phyloP scores from a whole-genome alignment of 2,113 vertebrate species.

The Rallus limicola region DNA sequence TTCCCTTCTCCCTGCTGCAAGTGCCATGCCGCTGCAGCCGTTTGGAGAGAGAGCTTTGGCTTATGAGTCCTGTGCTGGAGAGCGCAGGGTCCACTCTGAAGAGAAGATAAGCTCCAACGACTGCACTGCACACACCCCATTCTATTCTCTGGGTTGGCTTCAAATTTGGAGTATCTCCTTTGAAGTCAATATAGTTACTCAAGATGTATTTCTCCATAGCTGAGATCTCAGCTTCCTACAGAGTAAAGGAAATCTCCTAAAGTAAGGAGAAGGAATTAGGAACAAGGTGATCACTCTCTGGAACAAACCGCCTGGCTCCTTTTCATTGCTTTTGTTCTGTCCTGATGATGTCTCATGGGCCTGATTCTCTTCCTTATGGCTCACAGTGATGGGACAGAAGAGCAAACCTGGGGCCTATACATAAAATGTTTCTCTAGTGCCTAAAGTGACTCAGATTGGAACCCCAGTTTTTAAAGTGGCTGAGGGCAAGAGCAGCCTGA shows the following conservation, averaged over 20 bases:
- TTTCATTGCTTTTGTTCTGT: not conserved
- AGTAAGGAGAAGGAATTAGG: not conserved
- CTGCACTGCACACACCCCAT: not conserved
- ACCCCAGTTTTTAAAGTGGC: not conserved
- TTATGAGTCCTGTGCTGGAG: not conserved
- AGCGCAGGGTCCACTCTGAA: not conserved
- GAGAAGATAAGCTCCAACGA: not conserved
- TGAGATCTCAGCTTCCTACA: not conserved
- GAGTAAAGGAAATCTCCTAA: not conserved
- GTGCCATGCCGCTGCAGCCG: not conserved
- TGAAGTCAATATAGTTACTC: not conserved
- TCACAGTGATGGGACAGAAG: not conserved
- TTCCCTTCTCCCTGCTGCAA: not conserved
- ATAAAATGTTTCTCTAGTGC: not conserved
- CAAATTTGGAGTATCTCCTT: not conserved
- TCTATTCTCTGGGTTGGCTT: not conserved
- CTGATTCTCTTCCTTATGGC: not conserved
- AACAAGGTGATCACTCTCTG: fast-evolving
- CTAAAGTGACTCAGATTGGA: not conserved
- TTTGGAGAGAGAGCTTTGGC: not conserved
- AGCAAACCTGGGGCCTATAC: not conserved
- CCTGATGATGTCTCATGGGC: fast-evolving
- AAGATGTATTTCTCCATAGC: not conserved
- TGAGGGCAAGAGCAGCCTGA: not conserved
- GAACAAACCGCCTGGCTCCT: not conserved